These are phyloP conservation scores for Drosophila ananassae DNA, from an alignment of 1,140 invertebrate genomes.

Conservation along the genomic window DNA sequence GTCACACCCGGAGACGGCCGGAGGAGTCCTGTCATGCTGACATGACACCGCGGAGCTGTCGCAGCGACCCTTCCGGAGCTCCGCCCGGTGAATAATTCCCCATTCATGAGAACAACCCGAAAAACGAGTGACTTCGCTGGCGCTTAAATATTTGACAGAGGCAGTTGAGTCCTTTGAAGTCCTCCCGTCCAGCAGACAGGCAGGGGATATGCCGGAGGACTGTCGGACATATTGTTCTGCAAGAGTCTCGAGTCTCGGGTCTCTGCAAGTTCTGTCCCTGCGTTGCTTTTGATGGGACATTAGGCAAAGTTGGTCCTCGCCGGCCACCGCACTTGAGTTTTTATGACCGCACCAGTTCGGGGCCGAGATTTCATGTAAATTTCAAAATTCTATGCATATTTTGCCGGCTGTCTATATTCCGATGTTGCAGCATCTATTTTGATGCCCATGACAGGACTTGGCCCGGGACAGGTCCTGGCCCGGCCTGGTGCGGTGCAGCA, in stretches of 20 bases:
- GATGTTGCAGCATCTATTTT: slow-evolving; percentile 29
- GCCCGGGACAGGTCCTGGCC: not conserved
- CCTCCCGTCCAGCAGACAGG: not conserved
- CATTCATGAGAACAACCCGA: slow-evolving; percentile 49
- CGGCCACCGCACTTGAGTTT: slow-evolving; percentile 2
- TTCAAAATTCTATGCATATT: slow-evolving; percentile 77
- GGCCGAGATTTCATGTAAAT: slow-evolving; percentile 47
- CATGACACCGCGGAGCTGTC: slow-evolving; percentile 8
- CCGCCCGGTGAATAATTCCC: slow-evolving; percentile 45
- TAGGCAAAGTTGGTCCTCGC: slow-evolving; percentile 31
- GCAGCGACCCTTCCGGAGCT: too few species aligned
- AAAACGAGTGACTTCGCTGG: slow-evolving; percentile 27
- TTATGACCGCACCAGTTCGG: not conserved
- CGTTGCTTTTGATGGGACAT: slow-evolving; percentile 43
- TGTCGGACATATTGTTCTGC: slow-evolving; percentile 53
- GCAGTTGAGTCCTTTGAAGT: slow-evolving; percentile 2
- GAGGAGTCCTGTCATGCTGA: slow-evolving; percentile 31
- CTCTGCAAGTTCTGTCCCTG: slow-evolving; percentile 12
- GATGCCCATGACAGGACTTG: not conserved
- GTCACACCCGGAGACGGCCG: slow-evolving; percentile 2
- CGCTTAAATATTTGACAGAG: slow-evolving; percentile 71
- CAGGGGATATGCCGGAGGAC: not conserved
- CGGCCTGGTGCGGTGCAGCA: slow-evolving; percentile 26
- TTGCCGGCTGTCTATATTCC: slow-evolving; percentile 51
- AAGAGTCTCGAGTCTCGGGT: not conserved